Evolutionary conservation across 2,113 vertebrate genomes (phyloP).

Genomic region (Maccullochella peelii): DNA sequence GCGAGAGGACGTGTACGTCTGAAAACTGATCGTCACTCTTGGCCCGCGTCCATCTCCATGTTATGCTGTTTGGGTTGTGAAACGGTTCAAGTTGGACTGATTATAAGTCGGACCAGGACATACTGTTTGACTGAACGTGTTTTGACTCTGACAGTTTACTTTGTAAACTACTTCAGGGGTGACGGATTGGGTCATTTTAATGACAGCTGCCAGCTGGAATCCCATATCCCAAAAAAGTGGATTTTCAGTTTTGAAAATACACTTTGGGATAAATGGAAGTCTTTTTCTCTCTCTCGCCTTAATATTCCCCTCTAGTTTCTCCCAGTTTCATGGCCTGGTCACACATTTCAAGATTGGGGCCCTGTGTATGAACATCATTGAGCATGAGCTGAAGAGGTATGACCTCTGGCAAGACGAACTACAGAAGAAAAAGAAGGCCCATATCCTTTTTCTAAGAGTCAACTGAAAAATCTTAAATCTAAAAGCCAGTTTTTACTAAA

Average conservation of each 20-base stretch:
- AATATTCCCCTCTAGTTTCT: slow-evolving; percentile 87
- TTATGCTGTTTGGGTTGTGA: slow-evolving; percentile 69
- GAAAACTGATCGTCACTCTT: slow-evolving; percentile 68
- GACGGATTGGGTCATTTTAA: slow-evolving; percentile 47
- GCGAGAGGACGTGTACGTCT: slow-evolving; percentile 40
- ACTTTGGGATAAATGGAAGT: slow-evolving; percentile 42
- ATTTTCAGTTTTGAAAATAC: slow-evolving; percentile 36
- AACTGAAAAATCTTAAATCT: no score
- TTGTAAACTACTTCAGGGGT: slow-evolving; percentile 59
- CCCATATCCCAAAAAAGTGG: background rate
- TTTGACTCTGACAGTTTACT: slow-evolving; percentile 64
- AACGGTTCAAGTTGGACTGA: slow-evolving; percentile 64
- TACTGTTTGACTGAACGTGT: slow-evolving; percentile 64
- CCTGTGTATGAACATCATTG: slow-evolving; percentile 94
- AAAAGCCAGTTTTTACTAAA: background rate
- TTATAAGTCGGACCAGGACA: slow-evolving; percentile 50
- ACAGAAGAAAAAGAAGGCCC: slow-evolving; percentile 92
- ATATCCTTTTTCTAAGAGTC: slow-evolving; percentile 88
- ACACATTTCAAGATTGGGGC: slow-evolving; percentile 95
- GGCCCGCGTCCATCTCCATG: slow-evolving; percentile 57
- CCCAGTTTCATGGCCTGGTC: slow-evolving; percentile 93
- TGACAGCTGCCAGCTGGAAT: slow-evolving; percentile 62
- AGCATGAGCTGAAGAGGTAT: slow-evolving; percentile 94
- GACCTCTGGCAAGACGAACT: slow-evolving; percentile 96
- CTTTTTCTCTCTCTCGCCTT: slow-evolving; percentile 27